Evolutionary conservation across 2,113 vertebrate species (phyloP).

Genomic region (Centropus unirufus): DNA sequence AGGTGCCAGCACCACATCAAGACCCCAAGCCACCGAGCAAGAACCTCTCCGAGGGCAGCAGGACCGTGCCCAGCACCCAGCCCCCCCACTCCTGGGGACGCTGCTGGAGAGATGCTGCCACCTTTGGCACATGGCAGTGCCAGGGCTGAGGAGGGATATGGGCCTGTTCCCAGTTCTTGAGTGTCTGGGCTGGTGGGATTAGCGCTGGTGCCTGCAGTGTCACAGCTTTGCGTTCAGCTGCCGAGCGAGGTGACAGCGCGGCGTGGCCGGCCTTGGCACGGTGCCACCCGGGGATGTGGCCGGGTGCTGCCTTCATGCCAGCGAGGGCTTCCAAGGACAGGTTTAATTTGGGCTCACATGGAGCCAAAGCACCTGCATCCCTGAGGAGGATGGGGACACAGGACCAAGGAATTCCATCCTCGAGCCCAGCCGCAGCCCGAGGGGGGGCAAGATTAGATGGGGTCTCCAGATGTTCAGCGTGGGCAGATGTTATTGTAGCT

Average conservation of each 20-base stretch:
- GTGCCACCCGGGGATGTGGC: accelerated
- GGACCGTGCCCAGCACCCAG: accelerated
- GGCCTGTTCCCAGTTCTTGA: accelerated
- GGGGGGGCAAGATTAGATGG: accelerated
- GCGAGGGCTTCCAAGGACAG: background rate
- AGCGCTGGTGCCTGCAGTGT: accelerated
- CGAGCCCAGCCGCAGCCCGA: accelerated
- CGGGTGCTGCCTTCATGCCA: accelerated
- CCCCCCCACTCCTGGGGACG: background rate
- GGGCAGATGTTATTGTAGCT: background rate
- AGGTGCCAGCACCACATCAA: accelerated
- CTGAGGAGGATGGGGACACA: accelerated
- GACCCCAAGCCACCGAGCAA: accelerated
- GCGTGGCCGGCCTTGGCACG: accelerated
- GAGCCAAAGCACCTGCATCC: background rate
- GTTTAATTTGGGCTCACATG: background rate
- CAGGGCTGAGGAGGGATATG: accelerated
- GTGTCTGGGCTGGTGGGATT: background rate
- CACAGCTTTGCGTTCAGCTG: background rate
- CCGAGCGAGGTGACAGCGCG: background rate
- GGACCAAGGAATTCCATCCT: accelerated
- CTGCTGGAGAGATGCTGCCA: background rate
- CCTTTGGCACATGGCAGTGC: background rate
- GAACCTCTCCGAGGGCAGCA: background rate
- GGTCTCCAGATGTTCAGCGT: background rate